These are phyloP conservation scores for Pogonomyrmex californicus DNA, from an alignment of 1,140 invertebrate species.

Conservation along the genomic window DNA sequence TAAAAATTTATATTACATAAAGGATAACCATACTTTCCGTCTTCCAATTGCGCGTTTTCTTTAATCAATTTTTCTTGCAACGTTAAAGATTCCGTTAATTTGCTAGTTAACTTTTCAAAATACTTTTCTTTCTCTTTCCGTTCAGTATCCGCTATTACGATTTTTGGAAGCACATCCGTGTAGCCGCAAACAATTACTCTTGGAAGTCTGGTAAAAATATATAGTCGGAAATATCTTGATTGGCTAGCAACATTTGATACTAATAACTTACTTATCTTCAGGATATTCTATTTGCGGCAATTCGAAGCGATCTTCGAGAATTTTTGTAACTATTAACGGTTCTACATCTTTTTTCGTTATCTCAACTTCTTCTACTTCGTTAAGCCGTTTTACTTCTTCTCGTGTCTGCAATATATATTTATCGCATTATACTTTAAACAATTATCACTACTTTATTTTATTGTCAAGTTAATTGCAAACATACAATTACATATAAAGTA, in stretches of 20 bases:
- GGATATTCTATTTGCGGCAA: conserved; percentile 78
- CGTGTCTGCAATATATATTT: conserved; percentile 39
- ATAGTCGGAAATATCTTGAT: background rate
- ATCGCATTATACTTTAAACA: conserved; percentile 3
- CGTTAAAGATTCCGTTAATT: conserved; percentile 88
- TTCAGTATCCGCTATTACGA: conserved; percentile 81
- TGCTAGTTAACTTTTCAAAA: conserved; percentile 85
- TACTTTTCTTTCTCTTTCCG: conserved; percentile 72
- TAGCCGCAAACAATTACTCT: conserved; percentile 83
- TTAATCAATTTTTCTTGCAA: conserved; percentile 89
- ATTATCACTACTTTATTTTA: background rate
- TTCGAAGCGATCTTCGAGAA: conserved; percentile 72
- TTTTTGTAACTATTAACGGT: background rate
- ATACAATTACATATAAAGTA: conserved; percentile 6
- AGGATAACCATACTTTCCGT: conserved; percentile 84
- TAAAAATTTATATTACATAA: conserved; percentile 2
- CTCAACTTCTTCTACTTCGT: background rate
- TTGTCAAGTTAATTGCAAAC: background rate
- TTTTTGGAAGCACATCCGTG: conserved; percentile 81
- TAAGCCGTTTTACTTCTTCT: conserved; percentile 11
- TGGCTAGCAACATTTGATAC: background rate
- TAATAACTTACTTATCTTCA: conserved; percentile 80
- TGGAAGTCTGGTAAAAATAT: conserved; percentile 74
- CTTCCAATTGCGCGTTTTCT: conserved; percentile 89
- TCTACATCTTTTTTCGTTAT: conserved; percentile 10